Evolutionary conservation across 2,888 invertebrate species (phyloP), one percentile per base, ranked within the genome.

Genomic region (Drosophila phalerata): DNA sequence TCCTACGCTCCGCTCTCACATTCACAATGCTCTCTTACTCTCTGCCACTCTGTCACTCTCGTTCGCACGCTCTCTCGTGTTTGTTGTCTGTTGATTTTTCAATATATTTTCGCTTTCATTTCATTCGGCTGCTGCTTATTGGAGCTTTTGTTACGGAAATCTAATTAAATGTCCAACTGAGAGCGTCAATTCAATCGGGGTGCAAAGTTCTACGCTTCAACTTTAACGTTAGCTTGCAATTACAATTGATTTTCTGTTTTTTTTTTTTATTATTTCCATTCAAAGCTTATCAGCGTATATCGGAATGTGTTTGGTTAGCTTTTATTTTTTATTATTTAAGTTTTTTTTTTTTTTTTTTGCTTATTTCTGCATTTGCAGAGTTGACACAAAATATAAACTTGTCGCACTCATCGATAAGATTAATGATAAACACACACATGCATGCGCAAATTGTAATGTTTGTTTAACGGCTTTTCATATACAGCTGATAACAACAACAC

Each of bases 101-200:
- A 79, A 74, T 71, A 67, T 8, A 43, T 80, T 81, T 84, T 81
- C 79, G 57, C 75, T 79, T 84, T 82, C 79, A 66, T 81, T 78
- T 69, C 47, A 56, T 34, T 53, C 40, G 43, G 48, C 32, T 52
- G 55, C 48, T 58, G 48, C 22, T 42, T 43, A 42, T 53, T 55
- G 40, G 19, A 40, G 45, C 72, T 64, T 77, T 73, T 73, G 67
- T 69, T 63, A 42, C 64, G 64, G 48, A 66, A 67, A 80, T 76
- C 62, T 38, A 64, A 73, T 69, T 34, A 69, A 69, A 69, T 65
- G 17, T 53, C 37, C 32, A 9, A 37, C 38, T 47, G 22, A 37
- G 51, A 70, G 42, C 47, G 15, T 48, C 52, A 25, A 9, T 53
- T 37, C 42, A 10, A 42, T 22, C 22, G 19, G n/a, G 22, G 57